Evolutionary conservation across 35 echinoderm and acorn worm species (phyloP).

Genomic region (Heliocidaris erythrogramma): DNA sequence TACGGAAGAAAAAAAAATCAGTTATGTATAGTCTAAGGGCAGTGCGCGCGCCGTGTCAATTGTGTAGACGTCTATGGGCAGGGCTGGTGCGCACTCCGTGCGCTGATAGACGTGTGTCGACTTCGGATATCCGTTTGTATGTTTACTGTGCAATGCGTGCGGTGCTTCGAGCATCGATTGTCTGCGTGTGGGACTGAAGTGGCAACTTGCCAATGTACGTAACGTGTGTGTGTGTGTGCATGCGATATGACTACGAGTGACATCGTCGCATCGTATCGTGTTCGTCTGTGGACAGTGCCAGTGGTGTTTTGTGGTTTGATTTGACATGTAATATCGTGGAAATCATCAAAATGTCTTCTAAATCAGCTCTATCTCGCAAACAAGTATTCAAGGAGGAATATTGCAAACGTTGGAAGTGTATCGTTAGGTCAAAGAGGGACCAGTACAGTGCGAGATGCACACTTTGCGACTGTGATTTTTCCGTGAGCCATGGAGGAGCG

Average conservation of each 20-base stretch:
- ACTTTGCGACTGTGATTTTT: constrained; percentile 50
- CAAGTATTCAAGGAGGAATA: constrained; percentile 55
- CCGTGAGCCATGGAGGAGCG: constrained; percentile 50
- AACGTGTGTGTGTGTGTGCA: constrained; percentile 22
- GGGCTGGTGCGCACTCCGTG: no score
- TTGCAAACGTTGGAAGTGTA: constrained; percentile 29
- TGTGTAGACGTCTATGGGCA: background rate
- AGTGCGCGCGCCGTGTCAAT: background rate
- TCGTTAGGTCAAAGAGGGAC: constrained; percentile 20
- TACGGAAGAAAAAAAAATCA: background rate
- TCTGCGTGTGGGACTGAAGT: background rate
- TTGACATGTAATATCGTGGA: background rate
- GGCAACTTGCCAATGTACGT: background rate
- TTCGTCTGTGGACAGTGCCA: background rate
- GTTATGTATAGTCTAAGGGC: background rate
- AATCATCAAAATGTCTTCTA: constrained; percentile 37
- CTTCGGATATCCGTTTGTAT: no score
- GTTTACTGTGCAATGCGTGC: background rate
- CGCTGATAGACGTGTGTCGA: no score
- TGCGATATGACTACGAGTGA: background rate
- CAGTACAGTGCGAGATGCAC: constrained; percentile 52
- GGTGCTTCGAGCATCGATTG: background rate
- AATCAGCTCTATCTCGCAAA: constrained; percentile 21
- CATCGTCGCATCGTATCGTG: background rate
- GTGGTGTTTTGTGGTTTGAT: background rate